These are phyloP conservation scores for Stenchaetothrips biformis DNA, from an alignment of 2,888 invertebrate genomes.

Conservation along the genomic window DNA sequence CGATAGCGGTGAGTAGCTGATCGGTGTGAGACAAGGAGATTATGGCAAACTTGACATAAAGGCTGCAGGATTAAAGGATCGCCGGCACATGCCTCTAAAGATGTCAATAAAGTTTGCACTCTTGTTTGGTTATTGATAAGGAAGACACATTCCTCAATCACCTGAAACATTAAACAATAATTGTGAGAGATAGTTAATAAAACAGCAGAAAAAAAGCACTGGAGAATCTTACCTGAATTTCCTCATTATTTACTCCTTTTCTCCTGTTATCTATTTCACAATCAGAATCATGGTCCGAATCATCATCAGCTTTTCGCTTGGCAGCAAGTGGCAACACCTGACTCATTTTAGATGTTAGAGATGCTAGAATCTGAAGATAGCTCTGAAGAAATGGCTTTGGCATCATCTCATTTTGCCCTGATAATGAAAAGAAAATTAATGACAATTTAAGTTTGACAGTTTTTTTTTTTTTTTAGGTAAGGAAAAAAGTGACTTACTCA, in stretches of 20 bases:
- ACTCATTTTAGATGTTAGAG: slow-evolving; percentile 46
- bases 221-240: slow-evolving; percentile 44
- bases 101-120: slow-evolving; percentile 51
- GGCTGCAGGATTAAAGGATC: slow-evolving; percentile 57
- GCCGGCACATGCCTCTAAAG: slow-evolving; percentile 40
- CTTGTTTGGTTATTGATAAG: slow-evolving; percentile 61
- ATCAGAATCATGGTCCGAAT: slow-evolving; percentile 48
- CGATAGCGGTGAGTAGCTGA: slow-evolving; percentile 79
- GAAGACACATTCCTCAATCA: slow-evolving; percentile 56
- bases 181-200: neutral
- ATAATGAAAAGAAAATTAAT: slow-evolving; percentile 19
- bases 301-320: slow-evolving; percentile 41
- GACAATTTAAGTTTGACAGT: slow-evolving; percentile 28
- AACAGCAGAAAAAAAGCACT: slow-evolving; percentile 10
- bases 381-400: slow-evolving; percentile 38
- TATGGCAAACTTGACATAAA: slow-evolving; percentile 75
- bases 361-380: slow-evolving; percentile 57
- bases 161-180: slow-evolving; percentile 32
- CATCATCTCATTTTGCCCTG: slow-evolving; percentile 35
- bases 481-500: slow-evolving; percentile 53
- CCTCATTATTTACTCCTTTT: slow-evolving; percentile 44
- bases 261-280: slow-evolving; percentile 43
- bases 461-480: neutral
- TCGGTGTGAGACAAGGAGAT: slow-evolving; percentile 73
- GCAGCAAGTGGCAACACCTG: slow-evolving; percentile 13